Conservation (phyloP, 2,797 vertebrate species). For the Premnoplex brunnescens region DNA sequence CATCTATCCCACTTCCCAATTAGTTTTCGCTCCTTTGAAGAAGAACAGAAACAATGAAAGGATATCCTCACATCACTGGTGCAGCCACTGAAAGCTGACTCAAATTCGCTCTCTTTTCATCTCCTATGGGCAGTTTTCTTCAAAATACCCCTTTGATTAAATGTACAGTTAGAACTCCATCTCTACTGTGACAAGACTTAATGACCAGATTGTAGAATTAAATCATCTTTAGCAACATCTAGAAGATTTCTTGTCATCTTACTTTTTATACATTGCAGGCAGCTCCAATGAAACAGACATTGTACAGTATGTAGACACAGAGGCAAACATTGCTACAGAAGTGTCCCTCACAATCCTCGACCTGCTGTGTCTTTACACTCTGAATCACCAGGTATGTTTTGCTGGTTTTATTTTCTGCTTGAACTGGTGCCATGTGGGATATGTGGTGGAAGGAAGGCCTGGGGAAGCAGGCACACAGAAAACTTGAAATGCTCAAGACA, state of each 20-base stretch:
- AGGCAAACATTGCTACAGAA: slow-evolving; percentile 94
- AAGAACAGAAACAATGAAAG: not conserved
- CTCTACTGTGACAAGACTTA: not conserved
- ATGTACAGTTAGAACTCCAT: not conserved
- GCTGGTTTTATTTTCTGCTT: not conserved
- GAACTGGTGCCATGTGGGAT: not conserved
- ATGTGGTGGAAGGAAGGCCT: not conserved
- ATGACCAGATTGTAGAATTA: not conserved
- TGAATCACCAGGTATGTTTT: slow-evolving; percentile 80
- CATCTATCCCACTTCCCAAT: not conserved
- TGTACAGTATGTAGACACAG: slow-evolving; percentile 89
- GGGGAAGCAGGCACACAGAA: not conserved
- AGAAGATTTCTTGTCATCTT: not conserved
- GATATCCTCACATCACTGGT: not conserved
- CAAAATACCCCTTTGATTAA: not conserved
- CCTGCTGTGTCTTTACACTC: slow-evolving; percentile 90
- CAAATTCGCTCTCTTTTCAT: not conserved
- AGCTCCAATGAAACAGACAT: slow-evolving; percentile 87
- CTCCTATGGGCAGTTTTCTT: not conserved
- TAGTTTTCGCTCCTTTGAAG: not conserved
- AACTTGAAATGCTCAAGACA: not conserved
- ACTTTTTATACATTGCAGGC: slow-evolving; percentile 63
- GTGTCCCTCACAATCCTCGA: slow-evolving; percentile 93
- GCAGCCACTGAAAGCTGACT: not conserved
- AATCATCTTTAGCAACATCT: not conserved